Base-by-base conservation (phyloP, 2,797 vertebrate species). In the Sebastes steindachneri region DNA sequence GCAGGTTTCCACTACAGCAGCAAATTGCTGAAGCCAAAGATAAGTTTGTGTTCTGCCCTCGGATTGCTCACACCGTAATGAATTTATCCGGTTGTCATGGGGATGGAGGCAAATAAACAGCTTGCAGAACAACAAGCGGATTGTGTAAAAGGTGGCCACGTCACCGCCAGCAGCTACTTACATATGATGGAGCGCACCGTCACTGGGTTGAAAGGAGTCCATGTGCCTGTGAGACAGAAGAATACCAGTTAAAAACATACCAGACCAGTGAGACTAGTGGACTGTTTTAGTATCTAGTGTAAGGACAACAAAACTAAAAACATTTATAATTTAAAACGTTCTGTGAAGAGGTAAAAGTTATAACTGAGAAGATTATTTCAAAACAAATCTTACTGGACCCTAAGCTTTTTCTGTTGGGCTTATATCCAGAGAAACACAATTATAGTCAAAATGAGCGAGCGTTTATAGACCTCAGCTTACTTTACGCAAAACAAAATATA, bases 131-230 rank as follows among this genome's bases (percentile, higher is more conserved):
- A 87, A 83, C 41, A 33, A 62, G 28, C 48, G 4, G n/a, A 3
- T 15, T 83, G 51, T 86, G 65, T 74, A 19, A 29, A 26, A 70
- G 19, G 21, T 2, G 37, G 11, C 21, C 35, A 19, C 3, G 66
- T 85, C 70, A 28, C 17, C 1, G 75, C 83, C 73, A 70, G 76
- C 7, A 14, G 79, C 19, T 83, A 94, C 97, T 99, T 92, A 99
- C 98, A 97, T 84, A 99, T 97, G 90, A 99, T 98, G 23, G 98
- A 97, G 83, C 97, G 95, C 70, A 99, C 98, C 0, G 98, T 99
- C 91, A 97, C 97, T 17, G 98, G 98, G 86, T 99, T 99, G 93
- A 99, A 99, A 1, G 98, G 98, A 80, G 98, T 99, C 98, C 98
- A 99, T 0, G 98, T 99, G 77, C 98, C 98, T 99, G 95, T 21